Conservation (phyloP, 1,140 invertebrate species). For the Ips nitidus region DNA sequence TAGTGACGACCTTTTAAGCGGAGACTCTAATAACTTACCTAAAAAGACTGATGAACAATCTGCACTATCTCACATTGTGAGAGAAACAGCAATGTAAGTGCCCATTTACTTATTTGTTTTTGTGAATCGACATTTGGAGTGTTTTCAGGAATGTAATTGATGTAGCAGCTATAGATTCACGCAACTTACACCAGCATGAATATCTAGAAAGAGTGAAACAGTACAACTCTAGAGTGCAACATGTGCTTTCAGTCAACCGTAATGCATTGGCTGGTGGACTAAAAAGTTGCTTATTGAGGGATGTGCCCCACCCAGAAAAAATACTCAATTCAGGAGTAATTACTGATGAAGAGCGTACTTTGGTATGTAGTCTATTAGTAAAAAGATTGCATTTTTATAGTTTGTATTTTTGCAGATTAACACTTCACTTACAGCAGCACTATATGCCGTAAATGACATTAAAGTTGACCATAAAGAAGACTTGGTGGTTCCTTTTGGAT, state of each 20-base stretch:
- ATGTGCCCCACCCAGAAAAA: constrained; percentile 63
- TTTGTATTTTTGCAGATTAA: constrained; percentile 59
- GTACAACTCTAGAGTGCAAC: constrained; percentile 65
- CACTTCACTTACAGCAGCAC: constrained; percentile 64
- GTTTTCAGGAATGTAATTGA: constrained; percentile 76
- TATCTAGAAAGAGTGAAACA: constrained; percentile 73
- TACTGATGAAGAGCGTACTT: constrained; percentile 55
- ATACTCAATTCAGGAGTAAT: constrained; percentile 58
- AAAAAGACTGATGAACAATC: constrained; percentile 87
- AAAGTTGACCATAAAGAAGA: constrained; percentile 81
- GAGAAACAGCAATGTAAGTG: constrained; percentile 83
- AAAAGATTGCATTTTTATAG: constrained; percentile 1
- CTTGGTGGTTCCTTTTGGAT: constrained; percentile 73
- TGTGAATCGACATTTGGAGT: background rate
- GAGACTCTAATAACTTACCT: constrained; percentile 65
- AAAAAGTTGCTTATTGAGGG: constrained; percentile 56
- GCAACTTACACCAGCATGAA: constrained; percentile 78
- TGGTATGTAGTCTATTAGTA: constrained; percentile 54
- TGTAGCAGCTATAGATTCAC: constrained; percentile 76
- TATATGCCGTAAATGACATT: constrained; percentile 67
- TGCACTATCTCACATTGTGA: constrained; percentile 81
- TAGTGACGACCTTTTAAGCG: constrained; percentile 66
- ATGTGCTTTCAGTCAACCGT: constrained; percentile 53
- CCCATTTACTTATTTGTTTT: constrained; percentile 23
- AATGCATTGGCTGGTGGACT: constrained; percentile 51